Evolutionary conservation across 2,113 vertebrate genomes (phyloP).

Genomic region (Seriola dumerili): DNA sequence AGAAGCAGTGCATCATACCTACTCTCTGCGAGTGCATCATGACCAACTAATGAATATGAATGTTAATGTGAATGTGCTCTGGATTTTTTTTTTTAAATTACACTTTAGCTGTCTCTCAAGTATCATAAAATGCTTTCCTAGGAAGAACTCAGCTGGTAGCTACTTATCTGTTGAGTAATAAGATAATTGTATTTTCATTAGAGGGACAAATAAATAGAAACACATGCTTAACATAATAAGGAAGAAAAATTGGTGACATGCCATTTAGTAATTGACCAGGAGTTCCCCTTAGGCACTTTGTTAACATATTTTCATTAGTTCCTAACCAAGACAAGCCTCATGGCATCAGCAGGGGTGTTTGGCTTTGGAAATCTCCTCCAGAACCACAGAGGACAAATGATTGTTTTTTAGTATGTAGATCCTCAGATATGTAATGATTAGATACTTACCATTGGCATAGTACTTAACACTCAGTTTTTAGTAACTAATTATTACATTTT

Average conservation of each 20-base stretch:
- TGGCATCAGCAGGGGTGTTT: neutral
- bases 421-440: neutral
- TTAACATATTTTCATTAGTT: no score
- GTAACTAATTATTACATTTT: neutral
- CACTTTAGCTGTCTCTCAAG: neutral
- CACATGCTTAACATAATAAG: neutral
- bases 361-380: neutral
- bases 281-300: neutral
- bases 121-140: neutral
- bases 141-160: neutral
- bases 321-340: no score
- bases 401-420: no score
- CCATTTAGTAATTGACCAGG: neutral
- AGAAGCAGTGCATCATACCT: neutral
- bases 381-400: no score
- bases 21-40: neutral
- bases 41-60: neutral
- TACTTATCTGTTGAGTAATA: neutral
- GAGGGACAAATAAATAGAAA: neutral
- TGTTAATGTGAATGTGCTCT: neutral
- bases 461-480: no score
- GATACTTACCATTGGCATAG: neutral
- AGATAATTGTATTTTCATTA: neutral
- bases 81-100: neutral
- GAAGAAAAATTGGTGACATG: neutral